These are phyloP conservation scores for Parapristionchus giblindavisi DNA, from an alignment of 2,888 invertebrate genomes.

Conservation along the genomic window DNA sequence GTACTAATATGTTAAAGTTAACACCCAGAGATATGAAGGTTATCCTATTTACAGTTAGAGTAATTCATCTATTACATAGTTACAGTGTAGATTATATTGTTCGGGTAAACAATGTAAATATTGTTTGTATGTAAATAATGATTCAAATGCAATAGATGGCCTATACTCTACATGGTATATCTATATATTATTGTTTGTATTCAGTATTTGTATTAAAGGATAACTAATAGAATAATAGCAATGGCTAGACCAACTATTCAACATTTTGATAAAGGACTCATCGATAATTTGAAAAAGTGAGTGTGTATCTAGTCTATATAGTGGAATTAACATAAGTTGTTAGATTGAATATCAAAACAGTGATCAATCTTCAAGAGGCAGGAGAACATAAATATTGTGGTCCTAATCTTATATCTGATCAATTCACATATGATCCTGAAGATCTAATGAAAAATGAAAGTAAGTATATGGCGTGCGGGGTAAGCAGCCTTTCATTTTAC, in stretches of 20 bases:
- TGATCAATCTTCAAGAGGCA: constrained; percentile 85
- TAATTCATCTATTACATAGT: not conserved
- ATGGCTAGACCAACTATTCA: constrained; percentile 85
- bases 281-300: not conserved
- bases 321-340: too few relatives aligned
- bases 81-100: constrained; percentile 77
- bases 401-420: constrained; percentile 76
- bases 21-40: constrained; percentile 36
- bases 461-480: constrained; percentile 75
- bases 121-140: constrained; percentile 73
- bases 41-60: not conserved
- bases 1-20: constrained; percentile 48
- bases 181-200: not conserved
- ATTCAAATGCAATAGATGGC: constrained; percentile 80
- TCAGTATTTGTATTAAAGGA: constrained; percentile 75
- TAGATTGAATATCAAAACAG: constrained; percentile 82
- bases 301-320: not conserved
- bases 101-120: constrained; percentile 85
- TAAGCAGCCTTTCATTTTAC: too few relatives aligned
- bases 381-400: constrained; percentile 90
- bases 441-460: constrained; percentile 85
- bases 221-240: constrained; percentile 86
- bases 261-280: not conserved
- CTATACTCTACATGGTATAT: constrained; percentile 85
- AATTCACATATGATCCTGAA: constrained; percentile 86